Evolutionary conservation across 2,888 invertebrate species (phyloP), one percentile per base, ranked within the genome.

Genomic region (Criorhina ranunculi): DNA sequence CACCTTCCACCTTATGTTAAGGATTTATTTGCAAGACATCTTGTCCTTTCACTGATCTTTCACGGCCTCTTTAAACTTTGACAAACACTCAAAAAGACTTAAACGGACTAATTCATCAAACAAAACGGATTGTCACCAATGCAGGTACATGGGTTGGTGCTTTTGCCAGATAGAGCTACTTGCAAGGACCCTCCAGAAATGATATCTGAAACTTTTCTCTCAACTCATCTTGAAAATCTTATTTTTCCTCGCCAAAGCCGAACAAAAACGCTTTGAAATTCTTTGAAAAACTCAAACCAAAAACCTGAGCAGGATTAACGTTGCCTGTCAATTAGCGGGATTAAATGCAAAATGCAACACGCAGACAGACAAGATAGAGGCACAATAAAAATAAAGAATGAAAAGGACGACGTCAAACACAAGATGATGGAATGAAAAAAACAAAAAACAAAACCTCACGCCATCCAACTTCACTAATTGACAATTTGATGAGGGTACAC

Each of bases 321-420:
- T 76, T 49, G 90, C 89, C 90, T 91, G 90, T 91, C 91, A 91
- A 91, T 91, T 91, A 91, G 90, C 89, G 88, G 89, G 90, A 91
- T 91, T 91, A 91, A 91, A 91, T 83, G 80, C 86, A 87, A 86
- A 87, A 86, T 86, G 87, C 87, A 86, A 85, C 78, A 60, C 67
- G 24, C 73, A 53, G 31, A 17, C 49, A 77, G 64, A 64, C 51
- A 76, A 73, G 66, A 77, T 49, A 87, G 72, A 12, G 49, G 24
- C 12, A 57, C 15, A 51, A 42, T n/a, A 19, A 67, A 72, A 17
- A 35, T 5, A 72, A 59, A 62, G 31, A 12, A 49, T 11, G 8
- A 51, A 51, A 72, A 77, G 40, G 46, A 78, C 53, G 62, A 78
- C 53, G 62, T 53, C 57, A 37, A 77, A 51, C 57, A 66, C 24